Evolutionary conservation across 2,888 invertebrate species (phyloP).

Genomic region (Drosophila lutescens): DNA sequence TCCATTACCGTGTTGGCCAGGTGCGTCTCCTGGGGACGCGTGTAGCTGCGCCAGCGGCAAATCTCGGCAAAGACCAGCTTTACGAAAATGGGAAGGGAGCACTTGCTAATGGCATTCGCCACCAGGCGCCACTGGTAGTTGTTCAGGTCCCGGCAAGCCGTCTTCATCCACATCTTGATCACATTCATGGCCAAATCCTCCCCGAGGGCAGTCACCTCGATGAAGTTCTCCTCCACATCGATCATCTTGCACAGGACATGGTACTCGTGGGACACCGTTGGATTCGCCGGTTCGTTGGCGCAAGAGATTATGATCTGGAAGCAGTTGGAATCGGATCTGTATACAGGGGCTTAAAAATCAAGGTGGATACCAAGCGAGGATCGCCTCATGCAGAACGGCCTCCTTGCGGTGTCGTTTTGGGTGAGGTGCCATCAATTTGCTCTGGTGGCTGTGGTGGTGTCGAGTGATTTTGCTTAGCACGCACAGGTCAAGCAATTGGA

Average conservation of each 20-base stretch:
- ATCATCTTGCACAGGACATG: conserved; percentile 94
- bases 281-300: conserved; percentile 93
- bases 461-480: conserved; percentile 76
- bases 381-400: conserved; percentile 73
- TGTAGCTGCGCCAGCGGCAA: conserved; percentile 98
- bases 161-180: conserved; percentile 95
- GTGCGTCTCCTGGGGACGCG: conserved; percentile 95
- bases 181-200: conserved; percentile 97
- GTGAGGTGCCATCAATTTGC: conserved; percentile 53
- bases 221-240: conserved; percentile 93
- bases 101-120: conserved; percentile 95
- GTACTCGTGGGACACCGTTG: conserved; percentile 94
- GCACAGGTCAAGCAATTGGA: conserved; percentile 81
- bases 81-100: conserved; percentile 98
- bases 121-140: conserved; percentile 98
- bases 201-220: conserved; percentile 95
- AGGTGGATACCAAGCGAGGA: conserved; percentile 18
- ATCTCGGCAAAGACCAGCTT: conserved; percentile 99
- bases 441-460: conserved; percentile 21
- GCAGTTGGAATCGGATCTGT: conserved; percentile 25
- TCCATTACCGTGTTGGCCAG: conserved; percentile 98
- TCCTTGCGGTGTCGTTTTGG: conserved; percentile 52
- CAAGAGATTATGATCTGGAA: conserved; percentile 94
- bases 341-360: conserved; percentile 1
- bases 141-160: conserved; percentile 93